Base-by-base conservation (phyloP, 2,797 vertebrate genomes). In the Melanotaenia nigrans region DNA sequence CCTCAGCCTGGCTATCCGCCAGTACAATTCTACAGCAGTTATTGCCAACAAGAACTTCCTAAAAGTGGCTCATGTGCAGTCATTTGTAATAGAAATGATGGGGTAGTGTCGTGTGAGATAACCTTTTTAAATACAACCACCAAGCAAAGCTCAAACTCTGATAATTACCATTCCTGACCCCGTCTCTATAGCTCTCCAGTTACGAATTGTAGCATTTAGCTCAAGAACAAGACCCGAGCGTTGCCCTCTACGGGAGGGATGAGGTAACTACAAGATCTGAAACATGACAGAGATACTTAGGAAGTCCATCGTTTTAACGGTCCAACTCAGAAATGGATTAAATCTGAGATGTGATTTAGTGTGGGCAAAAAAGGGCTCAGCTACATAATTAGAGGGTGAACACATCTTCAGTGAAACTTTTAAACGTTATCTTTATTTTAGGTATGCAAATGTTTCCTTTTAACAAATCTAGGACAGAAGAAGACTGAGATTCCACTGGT, bases 161-260 rank as follows among this genome's bases (percentile, higher is more conserved):
- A 51, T 73, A 62, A 84, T 82, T 77, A 78, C 59, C 53, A 67
- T 77, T 79, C 70, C 24, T 74, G 63, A 72, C 66, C 49, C 25
- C 14, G 33, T 69, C 70, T 61, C 2, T 45, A 77, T 65, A 70
- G 65, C 49, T 22, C 60, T 71, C 73, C 10, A 69, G 61, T 42
- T 60, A 42, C 28, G 57, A 63, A 69, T 10, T 32, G 53, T n/a
- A 10, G 0, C 22, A 25, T 61, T 33, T 64, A 77, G 61, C 57
- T 40, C 7, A 20, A 24, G n/a, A 49, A 24, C 8, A 36, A 38
- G 76, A 69, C 67, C 61, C 38, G 68, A 42, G 79, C 72, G 71
- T 76, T 76, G 81, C 87, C 87, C 82, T 75, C 87, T 91, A 54
- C 77, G 76, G 87, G 84, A 30, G 35, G 30, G 54, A 25, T 32